Evolutionary conservation across 1,140 invertebrate genomes (phyloP), one percentile per base, ranked within the genome.

Genomic region (Panagrolaimus sp.): DNA sequence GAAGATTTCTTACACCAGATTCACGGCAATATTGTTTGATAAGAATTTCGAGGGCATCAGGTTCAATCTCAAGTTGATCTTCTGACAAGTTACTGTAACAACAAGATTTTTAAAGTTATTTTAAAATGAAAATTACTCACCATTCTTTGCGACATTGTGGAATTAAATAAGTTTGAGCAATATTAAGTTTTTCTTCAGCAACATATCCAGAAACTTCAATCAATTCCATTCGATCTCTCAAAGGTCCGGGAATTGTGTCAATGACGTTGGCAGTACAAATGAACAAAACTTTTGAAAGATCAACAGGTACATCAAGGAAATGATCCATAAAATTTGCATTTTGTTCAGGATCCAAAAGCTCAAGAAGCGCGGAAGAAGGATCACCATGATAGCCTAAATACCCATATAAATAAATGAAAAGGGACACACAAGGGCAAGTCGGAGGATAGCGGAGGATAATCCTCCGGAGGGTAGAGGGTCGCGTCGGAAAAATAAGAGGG

Each of bases 181-280:
- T 99, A 0, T 91, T 91, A 21, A 98, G 79, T 84, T 99, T 99
- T 83, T 99, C 96, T 84, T 98, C 94, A 0, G 94, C 93, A 0
- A 98, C 93, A 86, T 99, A 99, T 52, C 94, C 96, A 1, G 94
- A 96, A 86, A 99, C 94, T 83, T 98, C 94, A 73, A 99, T 99
- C 87, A 99, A 90, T 86, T 99, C 96, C 96, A 99, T 99, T 75
- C 96, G 88, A 86, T 99, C 96, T 71, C 92, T 85, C 1, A 99
- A 84, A 0, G 96, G 93, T 79, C 97, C 95, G 0, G 96, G 95
- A 80, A 99, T 98, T 0, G 92, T 94, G 64, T 98, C 93, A 1
- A 91, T 88, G 0, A 95, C 88, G 85, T 99, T 99, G 14, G 96
- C 96, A 0, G 96, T 99, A 83, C 95, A 98, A 74, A 99, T 98